Evolutionary conservation across 2,888 invertebrate genomes (phyloP).

Genomic region (Boloria euphrosyne): DNA sequence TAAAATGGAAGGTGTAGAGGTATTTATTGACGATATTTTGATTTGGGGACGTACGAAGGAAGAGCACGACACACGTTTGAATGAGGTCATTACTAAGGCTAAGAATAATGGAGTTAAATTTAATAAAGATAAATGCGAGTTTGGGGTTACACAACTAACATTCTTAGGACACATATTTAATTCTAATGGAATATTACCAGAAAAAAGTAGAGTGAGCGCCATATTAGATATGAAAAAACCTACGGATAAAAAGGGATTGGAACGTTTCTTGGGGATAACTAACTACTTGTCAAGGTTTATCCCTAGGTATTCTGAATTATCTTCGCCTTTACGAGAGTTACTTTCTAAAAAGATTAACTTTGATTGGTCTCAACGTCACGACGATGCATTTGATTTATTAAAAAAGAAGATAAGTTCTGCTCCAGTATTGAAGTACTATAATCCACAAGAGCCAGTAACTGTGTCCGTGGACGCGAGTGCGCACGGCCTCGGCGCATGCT

Average conservation of each 20-base stretch:
- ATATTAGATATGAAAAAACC: constrained; percentile 38
- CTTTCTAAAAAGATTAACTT: background rate
- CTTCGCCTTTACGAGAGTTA: background rate
- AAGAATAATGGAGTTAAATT: constrained; percentile 4
- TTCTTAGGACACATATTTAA: constrained; percentile 42
- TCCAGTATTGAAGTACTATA: constrained; percentile 7
- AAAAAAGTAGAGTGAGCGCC: constrained; percentile 37
- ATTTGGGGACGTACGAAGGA: background rate
- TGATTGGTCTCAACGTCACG: background rate
- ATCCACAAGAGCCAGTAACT: background rate
- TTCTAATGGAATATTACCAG: constrained; percentile 36
- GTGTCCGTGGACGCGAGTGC: constrained; percentile 7
- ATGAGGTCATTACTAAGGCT: constrained; percentile 1
- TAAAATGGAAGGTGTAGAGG: constrained; percentile 3
- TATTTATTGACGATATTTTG: constrained; percentile 19
- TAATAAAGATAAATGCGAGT: constrained; percentile 25
- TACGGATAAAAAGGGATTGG: constrained; percentile 32
- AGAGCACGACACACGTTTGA: constrained; percentile 9
- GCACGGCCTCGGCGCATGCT: constrained; percentile 35
- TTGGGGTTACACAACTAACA: constrained; percentile 31
- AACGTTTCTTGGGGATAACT: constrained; percentile 38
- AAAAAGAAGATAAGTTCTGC: constrained; percentile 2
- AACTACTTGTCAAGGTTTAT: constrained; percentile 40
- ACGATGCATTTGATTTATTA: background rate
- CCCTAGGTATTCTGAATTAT: constrained; percentile 2